These are phyloP conservation scores for Phymastichus coffea DNA, from an alignment of 1,140 invertebrate genomes.

Conservation along the genomic window DNA sequence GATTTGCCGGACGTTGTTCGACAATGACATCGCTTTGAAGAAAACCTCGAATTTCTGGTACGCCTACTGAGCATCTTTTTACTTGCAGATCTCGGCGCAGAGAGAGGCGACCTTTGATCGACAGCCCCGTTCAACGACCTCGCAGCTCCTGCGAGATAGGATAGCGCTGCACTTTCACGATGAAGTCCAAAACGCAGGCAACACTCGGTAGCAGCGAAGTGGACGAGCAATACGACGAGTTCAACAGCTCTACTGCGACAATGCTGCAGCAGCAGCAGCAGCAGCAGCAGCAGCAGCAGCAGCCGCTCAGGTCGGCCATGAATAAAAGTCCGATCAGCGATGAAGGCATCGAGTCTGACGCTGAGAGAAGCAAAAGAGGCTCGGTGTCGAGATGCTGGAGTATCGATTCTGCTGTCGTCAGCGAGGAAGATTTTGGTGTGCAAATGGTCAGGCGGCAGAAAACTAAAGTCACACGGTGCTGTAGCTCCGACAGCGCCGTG, in stretches of 20 bases:
- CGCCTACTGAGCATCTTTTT: too few species aligned
- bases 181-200: too few species aligned
- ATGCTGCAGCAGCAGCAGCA: conserved; percentile 4
- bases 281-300: not conserved
- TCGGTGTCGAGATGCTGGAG: conserved; percentile 44
- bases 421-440: conserved; percentile 40
- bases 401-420: conserved; percentile 41
- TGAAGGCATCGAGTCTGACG: conserved; percentile 48
- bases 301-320: not conserved
- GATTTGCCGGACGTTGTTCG: too few species aligned
- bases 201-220: conserved; percentile 29
- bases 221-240: conserved; percentile 44
- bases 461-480: conserved; percentile 50
- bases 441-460: conserved; percentile 35
- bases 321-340: conserved; percentile 47
- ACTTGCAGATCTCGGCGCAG: too few species aligned
- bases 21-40: too few species aligned
- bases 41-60: too few species aligned
- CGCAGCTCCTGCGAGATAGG: too few species aligned
- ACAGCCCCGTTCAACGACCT: too few species aligned
- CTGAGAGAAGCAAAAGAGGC: conserved; percentile 32
- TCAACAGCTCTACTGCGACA: conserved; percentile 38
- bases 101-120: too few species aligned
- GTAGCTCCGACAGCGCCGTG: conserved; percentile 59
- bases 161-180: too few species aligned